These are phyloP conservation scores for Hirudinaria manillensis DNA, from an alignment of 2,888 invertebrate species.

Conservation along the genomic window DNA sequence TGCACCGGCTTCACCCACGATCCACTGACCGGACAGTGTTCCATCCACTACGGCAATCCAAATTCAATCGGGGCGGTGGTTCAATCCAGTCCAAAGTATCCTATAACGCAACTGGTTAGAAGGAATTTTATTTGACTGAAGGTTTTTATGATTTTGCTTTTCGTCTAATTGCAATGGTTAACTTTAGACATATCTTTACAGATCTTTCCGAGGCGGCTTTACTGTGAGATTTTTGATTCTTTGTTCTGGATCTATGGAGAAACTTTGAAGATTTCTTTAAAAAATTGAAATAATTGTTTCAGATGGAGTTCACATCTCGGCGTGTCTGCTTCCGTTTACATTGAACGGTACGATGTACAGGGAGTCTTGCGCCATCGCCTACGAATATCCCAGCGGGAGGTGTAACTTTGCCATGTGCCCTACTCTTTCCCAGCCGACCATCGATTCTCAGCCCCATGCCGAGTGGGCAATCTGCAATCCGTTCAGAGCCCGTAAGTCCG, in stretches of 20 bases:
- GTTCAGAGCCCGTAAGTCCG: no score
- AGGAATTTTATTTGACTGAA: no score
- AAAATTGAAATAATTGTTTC: no score
- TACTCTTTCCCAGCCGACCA: neutral
- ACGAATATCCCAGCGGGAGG: neutral
- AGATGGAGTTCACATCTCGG: neutral
- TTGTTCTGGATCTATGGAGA: no score
- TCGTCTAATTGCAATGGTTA: no score
- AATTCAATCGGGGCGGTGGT: neutral
- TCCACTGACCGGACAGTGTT: neutral
- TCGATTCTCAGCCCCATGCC: neutral
- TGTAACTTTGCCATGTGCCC: conserved; percentile 15
- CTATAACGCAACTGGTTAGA: neutral
- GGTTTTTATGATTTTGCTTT: no score
- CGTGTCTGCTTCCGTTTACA: conserved; percentile 1
- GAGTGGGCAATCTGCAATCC: neutral
- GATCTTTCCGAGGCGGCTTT: no score
- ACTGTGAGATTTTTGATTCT: no score
- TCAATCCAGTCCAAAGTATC: neutral
- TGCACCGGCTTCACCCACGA: neutral
- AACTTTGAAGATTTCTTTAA: no score
- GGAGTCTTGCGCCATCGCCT: neutral
- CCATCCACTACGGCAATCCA: neutral
- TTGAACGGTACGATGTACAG: conserved; percentile 11
- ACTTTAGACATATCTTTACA: no score